Evolutionary conservation across 2,888 invertebrate species (phyloP).

Genomic region (Leptura quadrifasciata): DNA sequence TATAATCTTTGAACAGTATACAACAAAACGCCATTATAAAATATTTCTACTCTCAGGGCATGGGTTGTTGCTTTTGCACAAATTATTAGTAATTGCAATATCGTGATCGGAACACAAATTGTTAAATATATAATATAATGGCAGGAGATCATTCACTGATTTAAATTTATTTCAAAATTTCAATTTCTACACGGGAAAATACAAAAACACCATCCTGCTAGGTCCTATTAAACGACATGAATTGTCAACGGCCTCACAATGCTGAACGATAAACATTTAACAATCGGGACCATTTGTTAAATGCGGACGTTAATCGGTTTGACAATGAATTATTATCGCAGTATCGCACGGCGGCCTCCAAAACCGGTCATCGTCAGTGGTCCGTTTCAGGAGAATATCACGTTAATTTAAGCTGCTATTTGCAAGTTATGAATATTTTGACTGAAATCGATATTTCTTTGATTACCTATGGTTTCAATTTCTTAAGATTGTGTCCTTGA

Average conservation of each 20-base stretch:
- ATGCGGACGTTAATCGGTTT: constrained; percentile 37
- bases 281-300: constrained; percentile 37
- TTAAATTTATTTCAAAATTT: constrained; percentile 9
- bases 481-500: too few species aligned
- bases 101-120: background rate
- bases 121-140: constrained; percentile 1
- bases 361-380: constrained; percentile 33
- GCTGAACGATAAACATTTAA: constrained; percentile 41
- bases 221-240: constrained; percentile 15
- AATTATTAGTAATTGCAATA: background rate
- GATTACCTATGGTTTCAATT: too few species aligned
- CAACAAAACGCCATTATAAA: too few species aligned
- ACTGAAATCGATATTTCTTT: too few species aligned
- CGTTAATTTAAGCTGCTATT: background rate
- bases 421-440: too few species aligned
- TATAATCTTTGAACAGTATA: too few species aligned
- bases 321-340: constrained; percentile 39
- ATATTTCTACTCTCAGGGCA: too few species aligned
- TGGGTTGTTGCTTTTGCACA: background rate
- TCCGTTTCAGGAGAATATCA: background rate
- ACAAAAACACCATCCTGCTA: background rate
- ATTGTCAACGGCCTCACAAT: constrained; percentile 42
- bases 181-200: background rate
- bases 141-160: constrained; percentile 10
- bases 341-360: constrained; percentile 22